Conservation (phyloP, 2,113 vertebrate genomes). For the Thomomys bottae region DNA sequence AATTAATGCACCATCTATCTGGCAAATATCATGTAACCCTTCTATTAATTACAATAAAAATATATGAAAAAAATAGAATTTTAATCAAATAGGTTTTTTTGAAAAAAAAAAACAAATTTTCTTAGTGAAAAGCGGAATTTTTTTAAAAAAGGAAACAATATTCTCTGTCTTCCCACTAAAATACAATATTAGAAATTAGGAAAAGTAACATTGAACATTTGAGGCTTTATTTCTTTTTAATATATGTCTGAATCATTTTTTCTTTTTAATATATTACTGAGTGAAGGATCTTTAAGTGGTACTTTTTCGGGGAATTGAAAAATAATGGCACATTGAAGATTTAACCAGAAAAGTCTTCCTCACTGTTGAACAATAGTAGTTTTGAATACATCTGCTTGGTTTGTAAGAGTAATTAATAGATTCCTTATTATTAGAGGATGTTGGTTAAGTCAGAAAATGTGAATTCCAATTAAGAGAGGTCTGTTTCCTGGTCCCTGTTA, state of each 20-base stretch:
- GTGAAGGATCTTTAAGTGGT: background rate
- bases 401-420: constrained; percentile 6
- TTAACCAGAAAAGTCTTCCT: background rate
- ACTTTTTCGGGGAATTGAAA: background rate
- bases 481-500: background rate
- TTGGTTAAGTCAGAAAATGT: background rate
- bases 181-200: background rate
- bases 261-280: background rate
- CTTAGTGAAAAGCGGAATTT: background rate
- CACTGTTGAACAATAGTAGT: background rate
- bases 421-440: too few relatives aligned
- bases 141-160: background rate
- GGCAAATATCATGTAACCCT: too few relatives aligned
- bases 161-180: background rate
- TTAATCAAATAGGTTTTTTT: background rate
- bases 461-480: background rate
- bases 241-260: background rate
- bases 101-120: too few relatives aligned
- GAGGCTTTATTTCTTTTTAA: background rate
- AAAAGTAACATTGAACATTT: constrained; percentile 38
- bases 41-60: too few relatives aligned
- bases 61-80: constrained; percentile 32
- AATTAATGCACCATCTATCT: too few relatives aligned
- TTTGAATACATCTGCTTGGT: background rate
- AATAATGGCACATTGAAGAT: background rate